Percentiles rank a stretch among this genome's conserved stretches.
Evolutionary conservation across 1,140 invertebrate species (phyloP).

Genomic region (Leptinotarsa texana): DNA sequence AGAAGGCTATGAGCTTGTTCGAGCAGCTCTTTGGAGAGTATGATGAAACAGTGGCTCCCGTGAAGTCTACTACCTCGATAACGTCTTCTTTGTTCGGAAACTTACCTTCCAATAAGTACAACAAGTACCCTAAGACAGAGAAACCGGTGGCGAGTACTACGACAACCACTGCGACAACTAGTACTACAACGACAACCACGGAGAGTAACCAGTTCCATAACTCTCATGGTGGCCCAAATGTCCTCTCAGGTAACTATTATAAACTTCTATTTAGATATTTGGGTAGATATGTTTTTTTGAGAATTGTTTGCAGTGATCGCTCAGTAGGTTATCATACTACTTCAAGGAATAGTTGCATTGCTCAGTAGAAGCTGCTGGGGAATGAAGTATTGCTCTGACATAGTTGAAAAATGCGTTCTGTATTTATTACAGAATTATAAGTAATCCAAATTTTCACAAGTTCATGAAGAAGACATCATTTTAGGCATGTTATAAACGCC

Average conservation of each 20-base stretch:
- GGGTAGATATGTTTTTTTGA: no score
- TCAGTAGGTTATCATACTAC: no score
- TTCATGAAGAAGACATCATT: no score
- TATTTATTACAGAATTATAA: no score
- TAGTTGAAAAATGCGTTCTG: no score
- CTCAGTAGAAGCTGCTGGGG: no score
- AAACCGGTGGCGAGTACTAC: constrained; percentile 7
- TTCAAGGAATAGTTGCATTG: no score
- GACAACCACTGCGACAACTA: constrained; percentile 5
- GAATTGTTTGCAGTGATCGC: no score
- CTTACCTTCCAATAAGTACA: constrained; percentile 14
- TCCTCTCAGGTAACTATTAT: constrained; percentile 32
- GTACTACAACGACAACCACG: neutral
- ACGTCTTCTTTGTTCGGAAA: constrained; percentile 10
- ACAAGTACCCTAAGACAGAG: constrained; percentile 5
- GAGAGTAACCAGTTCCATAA: constrained; percentile 24
- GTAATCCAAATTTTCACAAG: no score
- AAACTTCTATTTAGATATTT: no score
- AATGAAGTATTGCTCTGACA: no score
- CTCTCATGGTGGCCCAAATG: constrained; percentile 40
- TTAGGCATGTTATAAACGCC: no score
- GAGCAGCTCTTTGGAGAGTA: constrained; percentile 54
- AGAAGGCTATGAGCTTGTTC: constrained; percentile 49
- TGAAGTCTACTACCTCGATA: constrained; percentile 35
- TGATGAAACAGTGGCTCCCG: constrained; percentile 42